Percentiles rank a stretch among this genome's conserved stretches.
These are phyloP conservation scores for Aurelia sp. DNA, from an alignment of 30 jellyfish, hydroid and myxozoan species.

Conservation along the genomic window DNA sequence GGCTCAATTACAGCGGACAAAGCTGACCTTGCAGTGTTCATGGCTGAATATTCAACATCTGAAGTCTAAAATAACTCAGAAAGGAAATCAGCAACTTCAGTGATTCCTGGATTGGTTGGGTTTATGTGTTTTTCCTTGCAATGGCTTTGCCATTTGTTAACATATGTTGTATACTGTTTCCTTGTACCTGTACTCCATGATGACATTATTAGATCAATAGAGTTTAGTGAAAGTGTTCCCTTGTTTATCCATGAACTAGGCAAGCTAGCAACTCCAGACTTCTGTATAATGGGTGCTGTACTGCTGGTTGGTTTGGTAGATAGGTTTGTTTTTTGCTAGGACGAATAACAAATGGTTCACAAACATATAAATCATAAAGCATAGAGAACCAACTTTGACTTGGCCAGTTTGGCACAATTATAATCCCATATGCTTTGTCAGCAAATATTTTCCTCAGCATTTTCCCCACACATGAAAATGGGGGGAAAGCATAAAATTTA, in stretches of 20 bases:
- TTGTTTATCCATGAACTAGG: constrained; percentile 32
- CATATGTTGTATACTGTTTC: constrained; percentile 23
- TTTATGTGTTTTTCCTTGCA: constrained; percentile 21
- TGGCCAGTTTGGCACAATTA: constrained; percentile 45
- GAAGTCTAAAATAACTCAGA: constrained; percentile 25
- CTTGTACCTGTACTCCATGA: constrained; percentile 39
- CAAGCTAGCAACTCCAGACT: background rate
- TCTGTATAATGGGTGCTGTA: constrained; percentile 39
- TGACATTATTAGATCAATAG: constrained; percentile 16
- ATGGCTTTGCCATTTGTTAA: constrained; percentile 25
- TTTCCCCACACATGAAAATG: constrained; percentile 36
- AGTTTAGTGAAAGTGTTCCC: constrained; percentile 20
- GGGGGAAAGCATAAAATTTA: constrained; percentile 40
- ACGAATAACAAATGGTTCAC: constrained; percentile 33
- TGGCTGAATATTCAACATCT: constrained; percentile 32
- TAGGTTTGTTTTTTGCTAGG: constrained; percentile 38
- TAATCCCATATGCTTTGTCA: constrained; percentile 1
- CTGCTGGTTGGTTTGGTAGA: constrained; percentile 39
- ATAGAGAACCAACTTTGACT: background rate
- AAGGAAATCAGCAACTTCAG: constrained; percentile 43
- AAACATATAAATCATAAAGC: constrained; percentile 8
- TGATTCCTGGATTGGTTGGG: constrained; percentile 30
- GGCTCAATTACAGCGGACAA: constrained; percentile 29
- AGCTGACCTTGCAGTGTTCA: constrained; percentile 48
- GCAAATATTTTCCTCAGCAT: constrained; percentile 29